These are phyloP conservation scores for Eristalis intricaria DNA, from an alignment of 2,888 invertebrate genomes.

Conservation along the genomic window DNA sequence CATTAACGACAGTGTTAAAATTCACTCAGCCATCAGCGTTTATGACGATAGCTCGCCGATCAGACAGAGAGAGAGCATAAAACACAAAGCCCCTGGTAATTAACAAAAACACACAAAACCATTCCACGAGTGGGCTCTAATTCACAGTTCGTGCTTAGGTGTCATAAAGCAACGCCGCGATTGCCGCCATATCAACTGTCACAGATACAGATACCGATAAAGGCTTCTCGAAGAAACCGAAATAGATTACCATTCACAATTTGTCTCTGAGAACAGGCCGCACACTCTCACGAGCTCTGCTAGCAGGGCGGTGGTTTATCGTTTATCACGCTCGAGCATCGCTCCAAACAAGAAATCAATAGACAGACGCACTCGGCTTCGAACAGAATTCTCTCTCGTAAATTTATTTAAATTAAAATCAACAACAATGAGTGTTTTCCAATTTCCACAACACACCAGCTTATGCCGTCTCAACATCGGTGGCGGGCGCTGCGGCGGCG, in stretches of 20 bases:
- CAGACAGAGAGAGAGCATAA: not conserved
- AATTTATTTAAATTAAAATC: slow-evolving; percentile 18
- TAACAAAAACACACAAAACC: not conserved
- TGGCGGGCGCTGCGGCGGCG: not conserved
- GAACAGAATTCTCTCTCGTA: not conserved
- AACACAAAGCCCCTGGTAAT: not conserved
- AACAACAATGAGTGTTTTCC: slow-evolving; percentile 12
- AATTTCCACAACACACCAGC: not conserved
- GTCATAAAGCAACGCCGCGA: not conserved
- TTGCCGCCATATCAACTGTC: not conserved
- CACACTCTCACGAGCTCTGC: not conserved
- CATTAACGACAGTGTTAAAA: not conserved
- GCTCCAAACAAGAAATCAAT: not conserved
- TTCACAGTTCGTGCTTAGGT: not conserved
- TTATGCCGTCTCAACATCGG: not conserved
- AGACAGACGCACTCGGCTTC: not conserved
- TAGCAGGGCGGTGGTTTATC: not conserved
- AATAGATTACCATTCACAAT: not conserved
- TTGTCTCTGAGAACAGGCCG: not conserved
- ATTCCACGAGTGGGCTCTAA: not conserved
- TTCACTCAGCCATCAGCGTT: not conserved
- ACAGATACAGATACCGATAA: not conserved
- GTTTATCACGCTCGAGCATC: not conserved
- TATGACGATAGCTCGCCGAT: not conserved
- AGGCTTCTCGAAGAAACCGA: not conserved